phyloP scores from a whole-genome alignment of 1,140 invertebrate species.

The Chrysomallon squamiferum region DNA sequence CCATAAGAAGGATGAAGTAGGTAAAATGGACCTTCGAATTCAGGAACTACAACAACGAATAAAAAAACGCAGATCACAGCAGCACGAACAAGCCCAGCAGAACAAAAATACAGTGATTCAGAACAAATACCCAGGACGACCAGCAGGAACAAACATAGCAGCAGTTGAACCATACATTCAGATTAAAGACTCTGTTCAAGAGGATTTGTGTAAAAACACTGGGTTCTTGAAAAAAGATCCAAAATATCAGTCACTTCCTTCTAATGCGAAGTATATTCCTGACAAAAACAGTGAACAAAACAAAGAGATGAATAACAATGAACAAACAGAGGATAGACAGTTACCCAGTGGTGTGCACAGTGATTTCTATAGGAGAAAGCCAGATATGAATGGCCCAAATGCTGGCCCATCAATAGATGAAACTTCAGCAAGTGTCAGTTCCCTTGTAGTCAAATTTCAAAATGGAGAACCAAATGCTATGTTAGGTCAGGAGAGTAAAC shows the following conservation, averaged over 20 bases:
- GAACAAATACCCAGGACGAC: conserved; percentile 19
- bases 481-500: no score
- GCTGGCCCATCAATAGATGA: neutral
- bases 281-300: conserved; percentile 23
- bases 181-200: conserved; percentile 55
- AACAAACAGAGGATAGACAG: neutral
- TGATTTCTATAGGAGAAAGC: neutral
- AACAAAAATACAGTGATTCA: conserved; percentile 70
- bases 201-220: conserved; percentile 61
- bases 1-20: conserved; percentile 87
- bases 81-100: conserved; percentile 83
- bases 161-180: conserved; percentile 87
- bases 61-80: conserved; percentile 71
- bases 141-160: conserved; percentile 69
- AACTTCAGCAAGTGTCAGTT: neutral
- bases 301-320: conserved; percentile 23
- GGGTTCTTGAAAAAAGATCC: conserved; percentile 84
- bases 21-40: conserved; percentile 89
- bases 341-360: no score
- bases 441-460: neutral
- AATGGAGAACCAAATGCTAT: no score
- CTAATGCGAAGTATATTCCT: conserved; percentile 67
- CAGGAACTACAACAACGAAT: conserved; percentile 90
- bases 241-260: conserved; percentile 89
- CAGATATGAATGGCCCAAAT: neutral